A percentile compares a stretch with the other conserved stretches of the same genome.
Evolutionary conservation across 1,140 invertebrate genomes (phyloP).

Genomic region (Drosophila jambulina): DNA sequence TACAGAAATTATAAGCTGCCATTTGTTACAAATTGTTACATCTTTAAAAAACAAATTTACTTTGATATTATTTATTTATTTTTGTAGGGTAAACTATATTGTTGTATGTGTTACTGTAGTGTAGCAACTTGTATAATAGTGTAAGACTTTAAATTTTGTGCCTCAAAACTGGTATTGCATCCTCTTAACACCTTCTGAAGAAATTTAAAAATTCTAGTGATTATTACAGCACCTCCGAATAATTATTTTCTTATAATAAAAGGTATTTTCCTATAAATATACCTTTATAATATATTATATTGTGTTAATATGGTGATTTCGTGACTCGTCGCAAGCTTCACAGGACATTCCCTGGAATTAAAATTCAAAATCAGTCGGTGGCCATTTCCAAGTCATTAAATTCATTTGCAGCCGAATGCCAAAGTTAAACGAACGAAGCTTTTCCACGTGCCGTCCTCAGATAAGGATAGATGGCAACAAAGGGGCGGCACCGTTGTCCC

Average conservation of each 20-base stretch:
- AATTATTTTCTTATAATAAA: background rate
- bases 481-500: conserved; percentile 55
- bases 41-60: background rate
- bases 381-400: conserved; percentile 77
- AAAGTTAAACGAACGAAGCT: conserved; percentile 56
- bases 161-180: too few species aligned
- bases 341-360: background rate
- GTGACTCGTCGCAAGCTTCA: background rate
- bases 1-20: background rate
- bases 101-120: too few species aligned
- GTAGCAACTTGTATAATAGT: too few species aligned
- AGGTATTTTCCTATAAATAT: background rate
- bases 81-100: too few species aligned
- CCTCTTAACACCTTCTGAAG: too few species aligned
- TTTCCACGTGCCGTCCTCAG: conserved; percentile 63
- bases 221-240: background rate
- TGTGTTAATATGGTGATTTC: background rate
- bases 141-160: too few species aligned
- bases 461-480: conserved; percentile 41
- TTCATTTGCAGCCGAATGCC: conserved; percentile 60
- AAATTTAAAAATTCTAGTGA: too few species aligned
- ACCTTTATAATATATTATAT: background rate
- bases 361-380: conserved; percentile 31
- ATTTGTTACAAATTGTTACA: background rate
- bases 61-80: too few species aligned